Evolutionary conservation across 2,888 invertebrate genomes (phyloP).

Genomic region (Synanthedon tipuliformis): DNA sequence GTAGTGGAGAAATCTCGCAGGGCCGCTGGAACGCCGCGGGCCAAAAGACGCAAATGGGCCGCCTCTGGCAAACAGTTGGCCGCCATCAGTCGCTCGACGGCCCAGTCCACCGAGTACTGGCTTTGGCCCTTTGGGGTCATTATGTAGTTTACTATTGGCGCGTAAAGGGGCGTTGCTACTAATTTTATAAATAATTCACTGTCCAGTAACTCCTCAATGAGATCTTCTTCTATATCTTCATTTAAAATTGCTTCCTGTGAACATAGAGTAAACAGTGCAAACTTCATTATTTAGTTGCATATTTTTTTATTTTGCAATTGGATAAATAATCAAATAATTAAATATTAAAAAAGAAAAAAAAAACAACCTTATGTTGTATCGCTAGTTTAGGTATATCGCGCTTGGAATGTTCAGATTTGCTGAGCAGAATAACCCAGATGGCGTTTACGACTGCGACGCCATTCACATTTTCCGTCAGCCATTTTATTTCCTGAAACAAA

Average conservation of each 20-base stretch:
- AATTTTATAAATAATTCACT: constrained; percentile 41
- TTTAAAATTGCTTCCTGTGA: constrained; percentile 34
- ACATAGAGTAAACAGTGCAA: constrained; percentile 1
- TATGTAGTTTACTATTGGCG: constrained; percentile 35
- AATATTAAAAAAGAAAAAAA: too few species aligned
- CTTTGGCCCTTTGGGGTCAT: constrained; percentile 18
- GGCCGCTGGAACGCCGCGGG: constrained; percentile 34
- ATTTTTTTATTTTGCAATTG: too few species aligned
- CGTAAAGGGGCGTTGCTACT: constrained; percentile 42
- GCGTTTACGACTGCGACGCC: constrained; percentile 24
- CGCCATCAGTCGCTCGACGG: constrained; percentile 29
- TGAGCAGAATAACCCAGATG: constrained; percentile 46
- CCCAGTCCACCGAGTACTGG: constrained; percentile 37
- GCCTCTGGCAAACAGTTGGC: constrained; percentile 47
- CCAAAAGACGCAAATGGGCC: constrained; percentile 41
- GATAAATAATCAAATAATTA: too few species aligned
- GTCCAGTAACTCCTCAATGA: constrained; percentile 47
- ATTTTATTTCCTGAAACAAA: constrained; percentile 41
- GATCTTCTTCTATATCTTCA: constrained; percentile 37
- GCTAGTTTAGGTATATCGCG: constrained; percentile 26
- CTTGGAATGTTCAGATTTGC: constrained; percentile 26
- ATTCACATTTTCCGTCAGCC: constrained; percentile 19
- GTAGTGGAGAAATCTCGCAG: constrained; percentile 19
- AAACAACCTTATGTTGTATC: constrained; percentile 28
- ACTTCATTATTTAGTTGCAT: background rate